Base-by-base conservation (phyloP, 30 jellyfish, hydroid and myxozoan genomes). In the Pelagia noctiluca region DNA sequence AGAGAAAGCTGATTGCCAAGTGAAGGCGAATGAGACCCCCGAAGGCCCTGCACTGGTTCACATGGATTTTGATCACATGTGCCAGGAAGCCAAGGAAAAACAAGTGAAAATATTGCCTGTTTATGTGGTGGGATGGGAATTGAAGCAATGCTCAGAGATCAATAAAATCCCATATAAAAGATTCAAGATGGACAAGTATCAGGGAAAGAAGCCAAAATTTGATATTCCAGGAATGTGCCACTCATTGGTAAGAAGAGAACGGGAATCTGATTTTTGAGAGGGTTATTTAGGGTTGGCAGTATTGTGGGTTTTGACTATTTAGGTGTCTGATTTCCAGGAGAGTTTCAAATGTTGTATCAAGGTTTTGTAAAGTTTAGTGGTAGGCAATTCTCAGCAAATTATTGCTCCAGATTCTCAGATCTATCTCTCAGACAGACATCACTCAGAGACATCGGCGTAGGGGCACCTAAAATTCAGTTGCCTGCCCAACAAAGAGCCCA, bases 201-300 rank as follows among this genome's bases (percentile, higher is more conserved):
- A 35, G 54, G 25, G 48, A 0, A 82, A 54, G 24, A 25, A 42
- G 63, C 92, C 92, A 33, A 69, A 86, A 33, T 82, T 82, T 69
- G 92, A 82, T 62, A 82, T 82, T 10, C 92, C 92, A n/a, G 92
- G 92, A 61, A 82, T 82, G 92, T 82, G 92, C 64, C 68, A 68
- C 1, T 86, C 92, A 18, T 37, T 82, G 92, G 92, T 82, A 69
- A 64, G 75, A 1, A 28, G 8, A 37, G 35, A 18, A 35, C 12
- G 24, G 24, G 33, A 57, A 7, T 26, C 33, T 8, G 21, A 18
- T 7, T 21, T 26, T 8, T 57, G 12, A 16, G 33, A 8, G 25
- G 12, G 33, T 21, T 57, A 8, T 7, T 11, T 57, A 21, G 33
- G 33, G 28, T 8, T 21, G 33, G 25, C 2, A 32, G 16, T 22